Evolutionary conservation across 2,888 invertebrate genomes (phyloP), one percentile per base, ranked within the genome.

Genomic region (Cremastobaeus sp.): DNA sequence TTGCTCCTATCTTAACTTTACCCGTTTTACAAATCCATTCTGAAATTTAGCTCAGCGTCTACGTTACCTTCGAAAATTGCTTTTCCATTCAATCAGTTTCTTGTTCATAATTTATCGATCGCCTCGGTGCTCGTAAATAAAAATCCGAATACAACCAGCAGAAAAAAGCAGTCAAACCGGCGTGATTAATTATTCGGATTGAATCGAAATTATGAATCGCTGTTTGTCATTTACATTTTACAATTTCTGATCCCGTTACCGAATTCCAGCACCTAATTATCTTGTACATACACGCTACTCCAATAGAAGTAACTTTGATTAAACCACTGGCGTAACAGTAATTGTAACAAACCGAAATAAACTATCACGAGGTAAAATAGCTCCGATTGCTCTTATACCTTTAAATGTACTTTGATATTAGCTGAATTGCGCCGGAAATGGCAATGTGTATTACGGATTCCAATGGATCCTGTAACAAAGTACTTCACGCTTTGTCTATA

Each of bases 401-500:
- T 18, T 48, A 34, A 48, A 48, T 48, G 34, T 48, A 18, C 54
- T 54, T 54, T 39, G 54, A 54, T 54, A 54, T 54, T 39, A 28
- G 6, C 54, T 54, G 28, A 54, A 30, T 39, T 54, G 15, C 54
- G 4, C 15, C 39, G 34, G 39, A 54, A 48, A 48, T 32, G 54
- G 18, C 14, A 25, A 15, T 39, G 30, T 54, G 30, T 54, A 54
- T 54, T 39, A 39, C 34, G 12, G 15, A 12, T 21, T 14, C 18
- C 39, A 37, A 54, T 39, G 28, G 50, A 35, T 17, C 21, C 50
- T 14, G 9, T 21, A 21, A 15, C 11, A 12, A 15, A 20, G n/a
- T 35, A 35, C 14, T 35, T 52, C 14, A n/a, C 15, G 28, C 28
- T 28, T n/a, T n/a, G n/a, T n/a, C n/a, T n/a, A 2, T 18, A 9